A percentile compares a stretch with the other conserved stretches of the same genome.
These are phyloP conservation scores for Drosophila algonquin DNA, from an alignment of 2,888 invertebrate genomes.

Conservation along the genomic window DNA sequence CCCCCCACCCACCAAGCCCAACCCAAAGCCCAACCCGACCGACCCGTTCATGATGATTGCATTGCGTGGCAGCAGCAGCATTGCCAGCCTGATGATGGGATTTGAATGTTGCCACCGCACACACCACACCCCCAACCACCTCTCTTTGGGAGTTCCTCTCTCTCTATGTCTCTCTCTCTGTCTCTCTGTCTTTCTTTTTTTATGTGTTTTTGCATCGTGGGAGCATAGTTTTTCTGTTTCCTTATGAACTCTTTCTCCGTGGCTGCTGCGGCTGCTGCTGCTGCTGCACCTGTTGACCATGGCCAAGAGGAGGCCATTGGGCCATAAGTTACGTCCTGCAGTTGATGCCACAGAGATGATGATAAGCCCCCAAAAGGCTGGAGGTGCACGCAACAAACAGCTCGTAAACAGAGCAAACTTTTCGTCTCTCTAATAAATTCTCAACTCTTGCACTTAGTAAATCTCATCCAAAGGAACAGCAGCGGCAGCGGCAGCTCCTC, in stretches of 20 bases:
- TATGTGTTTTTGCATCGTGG: slow-evolving; percentile 75
- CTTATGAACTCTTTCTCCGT: slow-evolving; percentile 29
- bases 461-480: slow-evolving; percentile 49
- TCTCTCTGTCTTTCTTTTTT: slow-evolving; percentile 54
- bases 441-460: slow-evolving; percentile 76
- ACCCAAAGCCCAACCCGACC: not conserved
- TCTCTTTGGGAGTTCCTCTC: slow-evolving; percentile 6
- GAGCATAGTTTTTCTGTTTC: slow-evolving; percentile 70
- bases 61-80: slow-evolving; percentile 67
- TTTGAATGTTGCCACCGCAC: slow-evolving; percentile 69
- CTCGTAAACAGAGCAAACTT: slow-evolving; percentile 74
- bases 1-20: no score
- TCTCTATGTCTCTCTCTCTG: not conserved
- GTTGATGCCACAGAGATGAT: slow-evolving; percentile 60
- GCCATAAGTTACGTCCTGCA: slow-evolving; percentile 60
- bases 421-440: slow-evolving; percentile 73
- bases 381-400: slow-evolving; percentile 67
- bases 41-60: slow-evolving; percentile 67
- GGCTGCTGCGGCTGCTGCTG: slow-evolving; percentile 39
- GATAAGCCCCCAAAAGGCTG: slow-evolving; percentile 14
- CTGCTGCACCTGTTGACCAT: slow-evolving; percentile 71
- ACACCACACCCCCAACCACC: slow-evolving; percentile 36
- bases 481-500: slow-evolving; percentile 1
- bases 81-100: slow-evolving; percentile 70
- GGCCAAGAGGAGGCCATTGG: slow-evolving; percentile 24